phyloP scores from a whole-genome alignment of 2,113 vertebrate genomes.

The Petrocephalus zakoni region DNA sequence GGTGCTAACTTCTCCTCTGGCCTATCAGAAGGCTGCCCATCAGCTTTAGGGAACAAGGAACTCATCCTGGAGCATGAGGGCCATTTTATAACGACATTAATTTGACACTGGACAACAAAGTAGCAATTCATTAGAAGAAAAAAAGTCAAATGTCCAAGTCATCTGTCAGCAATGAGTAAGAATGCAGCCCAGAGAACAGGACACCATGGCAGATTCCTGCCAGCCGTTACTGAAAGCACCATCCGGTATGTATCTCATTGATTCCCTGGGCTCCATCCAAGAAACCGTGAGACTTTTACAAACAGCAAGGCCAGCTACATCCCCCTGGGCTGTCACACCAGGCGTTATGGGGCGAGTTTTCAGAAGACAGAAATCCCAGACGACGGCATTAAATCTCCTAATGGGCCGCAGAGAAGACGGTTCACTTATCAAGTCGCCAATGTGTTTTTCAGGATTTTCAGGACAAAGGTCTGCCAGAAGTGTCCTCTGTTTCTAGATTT shows the following conservation, averaged over 20 bases:
- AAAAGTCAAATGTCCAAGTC: not conserved
- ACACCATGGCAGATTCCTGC: not conserved
- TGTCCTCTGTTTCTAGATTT: not conserved
- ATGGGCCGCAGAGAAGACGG: not conserved
- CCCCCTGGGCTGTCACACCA: not conserved
- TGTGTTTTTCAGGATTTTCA: not conserved
- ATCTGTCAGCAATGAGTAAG: constrained; percentile 3
- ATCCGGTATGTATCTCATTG: not conserved
- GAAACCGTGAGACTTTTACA: not conserved
- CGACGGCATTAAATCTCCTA: not conserved
- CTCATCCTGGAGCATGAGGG: not conserved
- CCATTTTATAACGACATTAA: not conserved
- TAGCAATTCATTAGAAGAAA: not conserved
- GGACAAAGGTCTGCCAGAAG: not conserved
- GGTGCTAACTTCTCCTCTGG: not conserved
- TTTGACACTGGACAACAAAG: not conserved
- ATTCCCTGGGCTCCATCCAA: not conserved
- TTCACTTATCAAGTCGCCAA: constrained; percentile 11
- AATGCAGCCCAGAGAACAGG: not conserved
- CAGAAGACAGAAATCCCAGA: not conserved
- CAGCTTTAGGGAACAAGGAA: not conserved
- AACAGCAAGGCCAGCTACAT: not conserved
- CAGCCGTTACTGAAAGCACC: not conserved
- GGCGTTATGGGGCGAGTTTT: not conserved
- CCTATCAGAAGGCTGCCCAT: not conserved